A percentile compares a stretch with the other conserved stretches of the same genome.
Evolutionary conservation across 1,140 invertebrate genomes (phyloP).

Genomic region (Lepidotrigona ventralis): DNA sequence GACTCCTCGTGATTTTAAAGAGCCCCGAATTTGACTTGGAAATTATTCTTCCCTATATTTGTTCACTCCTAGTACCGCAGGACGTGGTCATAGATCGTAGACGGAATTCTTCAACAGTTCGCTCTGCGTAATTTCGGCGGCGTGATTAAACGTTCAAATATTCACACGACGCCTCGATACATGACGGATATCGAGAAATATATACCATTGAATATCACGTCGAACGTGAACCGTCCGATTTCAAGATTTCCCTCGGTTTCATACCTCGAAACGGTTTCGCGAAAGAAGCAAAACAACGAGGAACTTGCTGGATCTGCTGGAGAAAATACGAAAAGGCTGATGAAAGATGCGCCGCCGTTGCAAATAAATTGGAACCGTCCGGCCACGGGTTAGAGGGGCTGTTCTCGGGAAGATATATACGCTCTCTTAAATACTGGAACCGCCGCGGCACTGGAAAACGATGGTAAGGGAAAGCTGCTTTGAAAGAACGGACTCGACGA

Average conservation of each 20-base stretch:
- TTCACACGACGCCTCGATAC: background rate
- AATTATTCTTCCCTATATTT: conserved; percentile 3
- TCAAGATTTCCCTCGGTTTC: background rate
- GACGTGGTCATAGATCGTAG: too few relatives aligned
- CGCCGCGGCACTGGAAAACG: background rate
- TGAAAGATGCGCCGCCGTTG: conserved; percentile 52
- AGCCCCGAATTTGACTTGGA: conserved; percentile 23
- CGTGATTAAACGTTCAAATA: background rate
- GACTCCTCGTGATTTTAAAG: background rate
- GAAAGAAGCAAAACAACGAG: background rate
- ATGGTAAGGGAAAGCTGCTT: conserved; percentile 27
- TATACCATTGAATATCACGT: background rate
- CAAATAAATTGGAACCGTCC: conserved; percentile 57
- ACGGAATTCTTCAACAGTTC: background rate
- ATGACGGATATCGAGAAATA: too few relatives aligned
- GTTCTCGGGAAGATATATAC: conserved; percentile 41
- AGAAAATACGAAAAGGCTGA: conserved; percentile 46
- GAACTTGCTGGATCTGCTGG: background rate
- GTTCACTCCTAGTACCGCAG: background rate
- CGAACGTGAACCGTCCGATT: background rate
- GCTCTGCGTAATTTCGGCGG: background rate
- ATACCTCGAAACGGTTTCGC: background rate
- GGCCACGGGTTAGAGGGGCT: conserved; percentile 31
- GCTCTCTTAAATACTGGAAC: conserved; percentile 49
- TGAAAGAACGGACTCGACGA: conserved; percentile 27